Conservation (phyloP, 2,888 invertebrate species). For the Glyphotaelius pellucidus region DNA sequence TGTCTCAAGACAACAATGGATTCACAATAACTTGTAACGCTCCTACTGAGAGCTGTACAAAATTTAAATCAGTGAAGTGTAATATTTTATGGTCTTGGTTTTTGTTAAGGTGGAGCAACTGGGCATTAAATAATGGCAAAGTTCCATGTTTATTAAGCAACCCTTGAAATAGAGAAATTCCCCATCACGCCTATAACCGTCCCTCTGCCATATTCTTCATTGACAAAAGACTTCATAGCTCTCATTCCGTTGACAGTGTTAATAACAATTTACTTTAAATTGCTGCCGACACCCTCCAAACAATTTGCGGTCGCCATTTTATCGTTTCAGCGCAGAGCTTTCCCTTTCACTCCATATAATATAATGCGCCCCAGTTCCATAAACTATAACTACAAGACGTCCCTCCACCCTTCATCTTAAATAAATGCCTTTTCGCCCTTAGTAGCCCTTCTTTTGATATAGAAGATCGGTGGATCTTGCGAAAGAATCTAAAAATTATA, state of each 20-base stretch:
- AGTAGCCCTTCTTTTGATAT: background rate
- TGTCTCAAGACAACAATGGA: no score
- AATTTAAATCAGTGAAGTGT: background rate
- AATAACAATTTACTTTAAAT: constrained; percentile 36
- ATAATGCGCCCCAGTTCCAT: constrained; percentile 7
- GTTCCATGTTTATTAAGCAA: background rate
- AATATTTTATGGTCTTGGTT: background rate
- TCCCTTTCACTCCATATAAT: background rate
- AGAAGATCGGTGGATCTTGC: background rate
- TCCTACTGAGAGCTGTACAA: background rate
- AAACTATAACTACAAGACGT: constrained; percentile 20
- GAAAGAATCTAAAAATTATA: background rate
- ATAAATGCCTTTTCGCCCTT: constrained; percentile 22
- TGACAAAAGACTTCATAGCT: constrained; percentile 30
- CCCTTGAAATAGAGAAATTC: background rate
- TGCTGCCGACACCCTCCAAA: constrained; percentile 15
- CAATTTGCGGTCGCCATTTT: constrained; percentile 30
- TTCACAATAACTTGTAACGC: no score
- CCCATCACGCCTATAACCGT: background rate
- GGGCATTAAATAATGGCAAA: background rate
- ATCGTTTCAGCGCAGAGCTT: constrained; percentile 22
- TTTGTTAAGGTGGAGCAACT: background rate
- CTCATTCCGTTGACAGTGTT: constrained; percentile 13
- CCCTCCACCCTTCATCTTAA: constrained; percentile 5
- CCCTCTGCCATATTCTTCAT: background rate